Evolutionary conservation across 2,888 invertebrate genomes (phyloP).

Genomic region (Lordiphosa andalusiaca): DNA sequence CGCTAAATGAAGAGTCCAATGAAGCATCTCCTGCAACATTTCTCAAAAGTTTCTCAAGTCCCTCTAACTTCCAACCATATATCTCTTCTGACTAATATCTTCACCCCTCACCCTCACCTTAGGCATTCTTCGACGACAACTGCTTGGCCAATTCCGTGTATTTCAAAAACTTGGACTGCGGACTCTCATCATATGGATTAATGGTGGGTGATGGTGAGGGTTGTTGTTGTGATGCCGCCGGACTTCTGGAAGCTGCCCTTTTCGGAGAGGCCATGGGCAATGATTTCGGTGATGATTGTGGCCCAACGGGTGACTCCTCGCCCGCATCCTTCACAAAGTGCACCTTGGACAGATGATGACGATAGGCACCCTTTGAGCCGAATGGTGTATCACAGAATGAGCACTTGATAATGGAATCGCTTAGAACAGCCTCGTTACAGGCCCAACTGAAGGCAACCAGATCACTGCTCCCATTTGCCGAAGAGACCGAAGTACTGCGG

Average conservation of each 20-base stretch:
- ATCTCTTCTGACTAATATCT: background rate
- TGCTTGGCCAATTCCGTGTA: conserved; percentile 99
- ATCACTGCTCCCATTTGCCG: conserved; percentile 53
- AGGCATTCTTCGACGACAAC: conserved; percentile 97
- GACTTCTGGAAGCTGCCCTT: conserved; percentile 66
- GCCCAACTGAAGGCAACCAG: conserved; percentile 96
- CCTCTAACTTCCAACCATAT: too few species aligned
- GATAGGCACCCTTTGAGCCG: conserved; percentile 97
- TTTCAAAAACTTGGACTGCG: conserved; percentile 98
- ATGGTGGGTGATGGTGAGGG: conserved; percentile 79
- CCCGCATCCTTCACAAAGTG: conserved; percentile 97
- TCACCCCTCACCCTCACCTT: conserved; percentile 11
- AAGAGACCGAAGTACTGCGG: conserved; percentile 50
- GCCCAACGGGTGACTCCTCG: conserved; percentile 55
- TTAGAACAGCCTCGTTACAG: conserved; percentile 94
- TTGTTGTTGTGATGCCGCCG: conserved; percentile 51
- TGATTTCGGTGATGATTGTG: conserved; percentile 60
- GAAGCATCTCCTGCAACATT: too few species aligned
- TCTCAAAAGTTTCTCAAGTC: too few species aligned
- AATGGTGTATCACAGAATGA: conserved; percentile 97
- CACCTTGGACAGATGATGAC: conserved; percentile 97
- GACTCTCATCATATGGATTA: conserved; percentile 91
- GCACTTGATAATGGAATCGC: conserved; percentile 95
- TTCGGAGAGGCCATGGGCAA: conserved; percentile 65
- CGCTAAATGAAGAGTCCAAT: too few species aligned